phyloP scores from a whole-genome alignment of 2,888 invertebrate genomes.

The Melanargia galathea region DNA sequence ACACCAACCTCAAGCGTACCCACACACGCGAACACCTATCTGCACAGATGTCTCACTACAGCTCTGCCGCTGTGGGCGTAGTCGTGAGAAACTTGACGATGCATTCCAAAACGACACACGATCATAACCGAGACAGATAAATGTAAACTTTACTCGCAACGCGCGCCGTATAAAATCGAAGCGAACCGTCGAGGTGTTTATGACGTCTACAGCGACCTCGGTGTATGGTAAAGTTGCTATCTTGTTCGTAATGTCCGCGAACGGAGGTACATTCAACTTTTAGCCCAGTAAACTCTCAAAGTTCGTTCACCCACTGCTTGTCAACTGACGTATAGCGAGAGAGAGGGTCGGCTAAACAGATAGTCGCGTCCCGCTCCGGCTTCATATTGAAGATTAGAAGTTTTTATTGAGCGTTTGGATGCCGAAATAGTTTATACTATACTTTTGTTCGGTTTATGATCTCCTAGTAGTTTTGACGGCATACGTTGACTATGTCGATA shows the following conservation, averaged over 20 bases:
- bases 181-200: slow-evolving; percentile 58
- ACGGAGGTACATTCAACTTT: slow-evolving; percentile 83
- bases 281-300: slow-evolving; percentile 82
- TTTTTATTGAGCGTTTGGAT: slow-evolving; percentile 74
- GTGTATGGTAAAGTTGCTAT: slow-evolving; percentile 80
- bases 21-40: slow-evolving; percentile 54
- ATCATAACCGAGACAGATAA: slow-evolving; percentile 43
- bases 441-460: slow-evolving; percentile 68
- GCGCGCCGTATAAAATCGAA: slow-evolving; percentile 47
- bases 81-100: slow-evolving; percentile 78
- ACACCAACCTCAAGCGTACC: slow-evolving; percentile 73
- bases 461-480: slow-evolving; percentile 78
- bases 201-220: slow-evolving; percentile 48
- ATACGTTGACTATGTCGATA: slow-evolving; percentile 78
- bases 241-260: slow-evolving; percentile 83
- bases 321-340: slow-evolving; percentile 78
- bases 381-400: slow-evolving; percentile 73
- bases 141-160: slow-evolving; percentile 51
- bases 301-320: slow-evolving; percentile 83
- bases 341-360: slow-evolving; percentile 61
- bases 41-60: slow-evolving; percentile 72
- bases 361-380: slow-evolving; percentile 64
- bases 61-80: slow-evolving; percentile 68
- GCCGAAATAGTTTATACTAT: slow-evolving; percentile 77
- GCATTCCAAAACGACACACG: slow-evolving; percentile 54